Conservation (phyloP, 2,113 vertebrate species). For the Fregetta grallaria region DNA sequence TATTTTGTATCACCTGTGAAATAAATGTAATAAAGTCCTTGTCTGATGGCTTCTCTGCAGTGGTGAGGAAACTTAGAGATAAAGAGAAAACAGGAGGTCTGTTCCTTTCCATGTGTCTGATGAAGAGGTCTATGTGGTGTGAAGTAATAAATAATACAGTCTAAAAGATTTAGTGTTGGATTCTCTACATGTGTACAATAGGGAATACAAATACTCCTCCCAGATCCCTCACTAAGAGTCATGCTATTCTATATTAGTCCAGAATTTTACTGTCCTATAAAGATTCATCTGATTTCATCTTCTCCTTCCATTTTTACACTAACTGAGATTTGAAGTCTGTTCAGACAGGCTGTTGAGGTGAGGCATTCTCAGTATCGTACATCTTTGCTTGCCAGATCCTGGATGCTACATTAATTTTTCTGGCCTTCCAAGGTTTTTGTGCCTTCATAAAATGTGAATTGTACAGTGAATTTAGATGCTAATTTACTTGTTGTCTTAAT, state of each 20-base stretch:
- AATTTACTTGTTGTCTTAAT: background rate
- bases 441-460: background rate
- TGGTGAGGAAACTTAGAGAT: background rate
- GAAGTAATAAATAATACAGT: background rate
- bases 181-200: background rate
- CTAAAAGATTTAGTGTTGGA: background rate
- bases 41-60: background rate
- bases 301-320: background rate
- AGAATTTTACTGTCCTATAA: background rate
- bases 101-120: background rate
- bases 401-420: background rate
- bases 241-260: background rate
- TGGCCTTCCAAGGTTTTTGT: background rate
- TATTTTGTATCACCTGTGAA: background rate
- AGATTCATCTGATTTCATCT: background rate
- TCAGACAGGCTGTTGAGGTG: background rate
- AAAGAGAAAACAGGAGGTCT: background rate
- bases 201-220: background rate
- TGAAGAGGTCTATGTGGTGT: background rate
- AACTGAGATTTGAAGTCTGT: background rate
- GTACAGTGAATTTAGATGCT: background rate
- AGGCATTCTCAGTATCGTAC: background rate
- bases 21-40: background rate
- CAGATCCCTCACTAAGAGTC: background rate
- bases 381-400: background rate